Evolutionary conservation across 1,140 invertebrate genomes (phyloP).

Genomic region (Gyrodactylus salaris): DNA sequence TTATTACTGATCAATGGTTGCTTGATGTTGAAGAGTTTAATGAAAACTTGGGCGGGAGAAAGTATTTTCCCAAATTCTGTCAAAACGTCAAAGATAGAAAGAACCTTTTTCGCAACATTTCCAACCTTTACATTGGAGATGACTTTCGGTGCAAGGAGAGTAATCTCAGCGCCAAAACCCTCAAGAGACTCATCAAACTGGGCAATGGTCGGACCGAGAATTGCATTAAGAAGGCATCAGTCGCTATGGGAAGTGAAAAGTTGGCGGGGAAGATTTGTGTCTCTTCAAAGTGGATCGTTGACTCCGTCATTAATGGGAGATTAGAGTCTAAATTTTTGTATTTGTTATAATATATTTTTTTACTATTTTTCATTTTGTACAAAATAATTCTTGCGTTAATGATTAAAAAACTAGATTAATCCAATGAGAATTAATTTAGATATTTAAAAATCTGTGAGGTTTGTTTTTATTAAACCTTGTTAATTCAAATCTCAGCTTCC

Average conservation of each 20-base stretch:
- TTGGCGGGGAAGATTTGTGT: not conserved
- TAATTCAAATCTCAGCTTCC: no score
- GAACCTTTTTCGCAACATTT: not conserved
- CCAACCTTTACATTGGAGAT: not conserved
- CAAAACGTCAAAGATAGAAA: not conserved
- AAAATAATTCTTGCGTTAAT: no score
- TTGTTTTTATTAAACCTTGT: no score
- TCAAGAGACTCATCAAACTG: not conserved
- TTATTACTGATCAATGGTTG: not conserved
- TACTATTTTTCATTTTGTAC: no score
- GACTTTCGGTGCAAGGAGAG: not conserved
- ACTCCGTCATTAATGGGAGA: not conserved
- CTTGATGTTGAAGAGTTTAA: not conserved
- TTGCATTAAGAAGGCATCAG: not conserved
- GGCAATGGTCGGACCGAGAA: not conserved
- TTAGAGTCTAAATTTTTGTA: not conserved
- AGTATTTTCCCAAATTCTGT: not conserved
- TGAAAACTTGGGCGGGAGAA: not conserved
- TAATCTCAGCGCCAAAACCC: not conserved
- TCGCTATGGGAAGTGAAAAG: not conserved
- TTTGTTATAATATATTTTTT: not conserved
- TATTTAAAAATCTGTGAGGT: no score
- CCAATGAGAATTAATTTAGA: no score
- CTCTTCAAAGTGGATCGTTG: not conserved
- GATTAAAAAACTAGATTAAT: no score